Evolutionary conservation across 2,797 vertebrate genomes (phyloP).

Genomic region (Iguana delicatissima): DNA sequence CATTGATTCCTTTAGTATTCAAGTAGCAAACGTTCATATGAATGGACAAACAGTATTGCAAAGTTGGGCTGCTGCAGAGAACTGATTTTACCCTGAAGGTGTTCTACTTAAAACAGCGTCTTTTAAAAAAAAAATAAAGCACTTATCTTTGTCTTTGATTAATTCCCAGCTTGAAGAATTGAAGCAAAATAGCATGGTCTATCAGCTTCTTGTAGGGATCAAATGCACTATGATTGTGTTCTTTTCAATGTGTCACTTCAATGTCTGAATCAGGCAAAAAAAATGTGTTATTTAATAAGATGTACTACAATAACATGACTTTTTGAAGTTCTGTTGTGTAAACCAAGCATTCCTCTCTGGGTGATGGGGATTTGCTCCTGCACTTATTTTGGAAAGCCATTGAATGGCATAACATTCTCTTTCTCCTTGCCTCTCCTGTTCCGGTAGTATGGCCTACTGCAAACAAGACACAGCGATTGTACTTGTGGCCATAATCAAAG

Average conservation of each 20-base stretch:
- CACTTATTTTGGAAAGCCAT: conserved; percentile 74
- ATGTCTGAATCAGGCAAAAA: conserved; percentile 71
- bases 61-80: conserved; percentile 60
- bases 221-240: conserved; percentile 74
- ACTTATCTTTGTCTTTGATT: conserved; percentile 75
- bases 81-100: conserved; percentile 66
- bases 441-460: conserved; percentile 61
- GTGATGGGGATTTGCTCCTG: conserved; percentile 63
- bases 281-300: conserved; percentile 65
- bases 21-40: conserved; percentile 56
- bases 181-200: conserved; percentile 74
- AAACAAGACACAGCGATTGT: conserved; percentile 64
- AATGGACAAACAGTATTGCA: conserved; percentile 47
- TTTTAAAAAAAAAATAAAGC: conserved; percentile 45
- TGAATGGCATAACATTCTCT: conserved; percentile 66
- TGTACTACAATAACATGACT: conserved; percentile 49
- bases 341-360: conserved; percentile 62
- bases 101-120: conserved; percentile 70
- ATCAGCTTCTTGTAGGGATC: conserved; percentile 75
- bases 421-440: conserved; percentile 62
- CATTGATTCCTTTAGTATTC: conserved; percentile 53
- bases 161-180: conserved; percentile 74
- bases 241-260: conserved; percentile 75
- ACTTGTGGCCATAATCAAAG: conserved; percentile 76
- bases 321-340: conserved; percentile 45